phyloP scores from a whole-genome alignment of 2,113 vertebrate genomes.

The Coturnix japonica region DNA sequence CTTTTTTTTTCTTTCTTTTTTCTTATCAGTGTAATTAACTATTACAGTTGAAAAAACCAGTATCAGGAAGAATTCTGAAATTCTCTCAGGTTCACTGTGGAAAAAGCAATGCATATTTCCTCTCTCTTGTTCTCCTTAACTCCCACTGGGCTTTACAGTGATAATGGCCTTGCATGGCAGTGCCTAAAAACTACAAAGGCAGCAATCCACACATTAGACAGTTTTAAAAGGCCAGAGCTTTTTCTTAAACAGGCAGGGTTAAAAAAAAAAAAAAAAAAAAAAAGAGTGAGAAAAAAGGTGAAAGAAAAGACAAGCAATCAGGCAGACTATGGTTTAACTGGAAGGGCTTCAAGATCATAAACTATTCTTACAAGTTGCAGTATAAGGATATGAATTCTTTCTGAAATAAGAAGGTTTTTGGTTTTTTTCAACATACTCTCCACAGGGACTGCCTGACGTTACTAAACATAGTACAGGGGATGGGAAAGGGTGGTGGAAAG shows the following conservation, averaged over 20 bases:
- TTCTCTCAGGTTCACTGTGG: not conserved
- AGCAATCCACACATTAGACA: not conserved
- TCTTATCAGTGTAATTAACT: not conserved
- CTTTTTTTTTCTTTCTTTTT: not conserved
- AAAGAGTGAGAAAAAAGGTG: not conserved
- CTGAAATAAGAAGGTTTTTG: not conserved
- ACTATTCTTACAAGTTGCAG: not conserved
- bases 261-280: not conserved
- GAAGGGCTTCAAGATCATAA: not conserved
- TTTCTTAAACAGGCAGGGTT: not conserved
- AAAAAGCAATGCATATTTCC: not conserved
- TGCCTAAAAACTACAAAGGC: not conserved
- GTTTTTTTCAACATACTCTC: not conserved
- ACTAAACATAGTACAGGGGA: fast-evolving
- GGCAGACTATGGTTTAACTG: not conserved
- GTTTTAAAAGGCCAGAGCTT: not conserved
- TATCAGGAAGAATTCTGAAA: not conserved
- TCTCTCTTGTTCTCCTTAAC: not conserved
- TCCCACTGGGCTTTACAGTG: not conserved
- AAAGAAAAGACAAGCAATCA: not conserved
- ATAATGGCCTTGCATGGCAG: not conserved
- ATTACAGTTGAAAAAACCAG: not conserved
- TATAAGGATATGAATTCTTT: not conserved
- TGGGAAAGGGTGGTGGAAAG: not conserved
- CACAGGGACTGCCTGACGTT: fast-evolving